Conservation (phyloP, 2,113 vertebrate genomes). For the Chloropsis hardwickii region DNA sequence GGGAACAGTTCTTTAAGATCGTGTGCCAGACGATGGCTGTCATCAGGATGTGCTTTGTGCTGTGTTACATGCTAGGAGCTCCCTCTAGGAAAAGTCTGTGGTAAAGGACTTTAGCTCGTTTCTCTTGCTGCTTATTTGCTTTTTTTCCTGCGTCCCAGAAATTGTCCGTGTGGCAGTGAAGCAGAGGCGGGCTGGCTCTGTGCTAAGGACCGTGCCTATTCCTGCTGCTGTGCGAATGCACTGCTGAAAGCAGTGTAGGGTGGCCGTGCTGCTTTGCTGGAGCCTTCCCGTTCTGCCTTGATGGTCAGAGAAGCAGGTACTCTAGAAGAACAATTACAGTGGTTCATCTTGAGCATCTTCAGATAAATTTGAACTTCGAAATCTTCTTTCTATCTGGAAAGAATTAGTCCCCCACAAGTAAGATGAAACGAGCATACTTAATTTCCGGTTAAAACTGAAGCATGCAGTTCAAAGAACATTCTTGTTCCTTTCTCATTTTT, state of each 20-base stretch:
- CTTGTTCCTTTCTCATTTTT: neutral
- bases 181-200: neutral
- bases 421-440: neutral
- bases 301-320: neutral
- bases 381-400: neutral
- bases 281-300: neutral
- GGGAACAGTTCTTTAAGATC: neutral
- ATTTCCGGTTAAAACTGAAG: neutral
- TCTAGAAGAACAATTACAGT: neutral
- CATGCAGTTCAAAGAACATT: neutral
- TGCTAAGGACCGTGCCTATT: neutral
- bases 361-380: neutral
- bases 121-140: neutral
- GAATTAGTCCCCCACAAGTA: neutral
- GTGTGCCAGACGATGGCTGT: neutral
- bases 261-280: neutral
- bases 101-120: neutral
- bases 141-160: neutral
- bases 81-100: neutral
- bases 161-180: neutral
- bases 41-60: neutral
- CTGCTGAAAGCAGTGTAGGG: neutral
- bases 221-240: too few species aligned
- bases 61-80: neutral
- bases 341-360: neutral